A percentile compares a stretch with the other conserved stretches of the same genome.
Evolutionary conservation across 2,888 invertebrate genomes (phyloP).

Genomic region (Zaprionus lineosus): DNA sequence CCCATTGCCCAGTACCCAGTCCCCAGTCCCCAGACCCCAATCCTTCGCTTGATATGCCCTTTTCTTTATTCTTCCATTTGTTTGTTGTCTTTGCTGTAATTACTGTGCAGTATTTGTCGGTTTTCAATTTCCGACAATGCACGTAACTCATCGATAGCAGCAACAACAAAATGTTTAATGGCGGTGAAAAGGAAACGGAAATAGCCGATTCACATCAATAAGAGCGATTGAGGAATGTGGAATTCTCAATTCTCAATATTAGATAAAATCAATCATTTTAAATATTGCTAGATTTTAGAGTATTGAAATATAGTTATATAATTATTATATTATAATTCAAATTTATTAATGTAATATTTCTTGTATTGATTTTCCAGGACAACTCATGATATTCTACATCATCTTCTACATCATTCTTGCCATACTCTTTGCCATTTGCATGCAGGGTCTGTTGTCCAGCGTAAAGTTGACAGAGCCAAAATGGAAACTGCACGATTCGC

Average conservation of each 20-base stretch:
- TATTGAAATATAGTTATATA: too few relatives aligned
- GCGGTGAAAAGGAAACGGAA: neutral
- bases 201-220: neutral
- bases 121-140: slow-evolving; percentile 34
- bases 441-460: slow-evolving; percentile 90
- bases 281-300: too few relatives aligned
- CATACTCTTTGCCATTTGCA: slow-evolving; percentile 92
- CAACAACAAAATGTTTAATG: neutral
- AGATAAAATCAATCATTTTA: too few relatives aligned
- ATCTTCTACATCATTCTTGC: slow-evolving; percentile 94
- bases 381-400: slow-evolving; percentile 92
- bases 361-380: slow-evolving; percentile 85
- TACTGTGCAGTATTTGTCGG: slow-evolving; percentile 36
- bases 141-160: slow-evolving; percentile 8
- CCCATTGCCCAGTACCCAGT: neutral
- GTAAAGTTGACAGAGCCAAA: slow-evolving; percentile 88
- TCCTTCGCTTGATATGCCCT: neutral
- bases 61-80: slow-evolving; percentile 22
- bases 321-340: too few relatives aligned
- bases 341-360: neutral
- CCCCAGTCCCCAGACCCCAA: neutral
- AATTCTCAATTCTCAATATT: too few relatives aligned
- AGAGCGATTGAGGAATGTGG: too few relatives aligned
- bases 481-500: slow-evolving; percentile 89
- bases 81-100: slow-evolving; percentile 52